Conservation (phyloP, 2,888 invertebrate species). For the Hirtodrosophila confusa region DNA sequence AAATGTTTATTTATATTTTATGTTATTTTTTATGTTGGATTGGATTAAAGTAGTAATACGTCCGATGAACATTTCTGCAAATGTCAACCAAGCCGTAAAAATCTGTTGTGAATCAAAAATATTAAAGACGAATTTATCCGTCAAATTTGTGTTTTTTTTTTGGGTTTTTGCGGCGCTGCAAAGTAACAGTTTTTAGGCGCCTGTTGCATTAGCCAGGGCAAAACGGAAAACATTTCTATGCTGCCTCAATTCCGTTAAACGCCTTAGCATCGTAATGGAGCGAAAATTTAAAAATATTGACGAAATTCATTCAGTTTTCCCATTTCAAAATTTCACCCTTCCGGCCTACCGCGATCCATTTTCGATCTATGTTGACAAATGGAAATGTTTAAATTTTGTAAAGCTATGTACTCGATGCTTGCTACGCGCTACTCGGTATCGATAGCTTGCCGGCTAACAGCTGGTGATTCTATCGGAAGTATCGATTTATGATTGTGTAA, state of each 20-base stretch:
- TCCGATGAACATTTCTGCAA: not conserved
- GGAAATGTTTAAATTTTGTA: not conserved
- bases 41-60: constrained; percentile 18
- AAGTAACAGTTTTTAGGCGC: too few relatives aligned
- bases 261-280: too few relatives aligned
- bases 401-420: constrained; percentile 4
- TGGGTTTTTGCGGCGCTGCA: too few relatives aligned
- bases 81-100: constrained; percentile 8
- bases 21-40: constrained; percentile 16
- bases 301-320: too few relatives aligned
- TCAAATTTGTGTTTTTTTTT: too few relatives aligned
- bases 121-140: not conserved
- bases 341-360: too few relatives aligned
- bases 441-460: constrained; percentile 28
- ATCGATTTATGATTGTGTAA: constrained; percentile 55
- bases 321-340: too few relatives aligned
- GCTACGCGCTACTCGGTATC: constrained; percentile 3
- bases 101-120: constrained; percentile 24
- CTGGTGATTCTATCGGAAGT: not conserved
- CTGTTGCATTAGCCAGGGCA: too few relatives aligned
- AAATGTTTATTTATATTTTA: constrained; percentile 4
- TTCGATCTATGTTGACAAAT: too few relatives aligned
- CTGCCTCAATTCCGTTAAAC: too few relatives aligned
- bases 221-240: too few relatives aligned
- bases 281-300: too few relatives aligned